phyloP scores from a whole-genome alignment of 2,113 vertebrate species.

The Tragulus kanchil region DNA sequence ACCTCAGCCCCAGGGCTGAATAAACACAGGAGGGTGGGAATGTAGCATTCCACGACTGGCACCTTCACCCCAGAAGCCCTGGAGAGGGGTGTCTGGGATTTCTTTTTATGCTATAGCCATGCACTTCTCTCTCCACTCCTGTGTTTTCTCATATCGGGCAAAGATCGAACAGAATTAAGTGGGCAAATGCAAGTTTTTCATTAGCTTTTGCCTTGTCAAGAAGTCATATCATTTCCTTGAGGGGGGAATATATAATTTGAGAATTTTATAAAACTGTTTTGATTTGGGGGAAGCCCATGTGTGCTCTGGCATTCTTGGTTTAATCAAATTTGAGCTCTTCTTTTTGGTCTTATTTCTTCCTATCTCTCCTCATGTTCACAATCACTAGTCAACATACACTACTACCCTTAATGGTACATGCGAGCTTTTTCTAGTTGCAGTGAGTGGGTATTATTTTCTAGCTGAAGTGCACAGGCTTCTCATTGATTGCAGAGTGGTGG shows the following conservation, averaged over 20 bases:
- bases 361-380: background rate
- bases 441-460: background rate
- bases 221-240: background rate
- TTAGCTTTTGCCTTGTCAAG: constrained; percentile 3
- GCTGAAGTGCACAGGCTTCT: background rate
- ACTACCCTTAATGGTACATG: background rate
- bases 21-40: constrained; percentile 27
- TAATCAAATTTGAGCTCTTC: background rate
- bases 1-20: constrained; percentile 68
- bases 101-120: background rate
- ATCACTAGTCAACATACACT: background rate
- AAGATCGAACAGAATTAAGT: constrained; percentile 55
- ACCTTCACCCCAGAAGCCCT: background rate
- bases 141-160: background rate
- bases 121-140: background rate
- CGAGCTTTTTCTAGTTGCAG: background rate
- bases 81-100: background rate
- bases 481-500: background rate
- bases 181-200: background rate
- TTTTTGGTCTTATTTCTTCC: background rate
- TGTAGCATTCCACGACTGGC: constrained; percentile 53
- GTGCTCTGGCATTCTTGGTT: background rate
- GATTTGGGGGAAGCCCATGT: background rate
- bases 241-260: background rate
- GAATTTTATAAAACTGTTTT: background rate